Evolutionary conservation across 2,113 vertebrate species (phyloP).

Genomic region (Tragelaphus imberbis): DNA sequence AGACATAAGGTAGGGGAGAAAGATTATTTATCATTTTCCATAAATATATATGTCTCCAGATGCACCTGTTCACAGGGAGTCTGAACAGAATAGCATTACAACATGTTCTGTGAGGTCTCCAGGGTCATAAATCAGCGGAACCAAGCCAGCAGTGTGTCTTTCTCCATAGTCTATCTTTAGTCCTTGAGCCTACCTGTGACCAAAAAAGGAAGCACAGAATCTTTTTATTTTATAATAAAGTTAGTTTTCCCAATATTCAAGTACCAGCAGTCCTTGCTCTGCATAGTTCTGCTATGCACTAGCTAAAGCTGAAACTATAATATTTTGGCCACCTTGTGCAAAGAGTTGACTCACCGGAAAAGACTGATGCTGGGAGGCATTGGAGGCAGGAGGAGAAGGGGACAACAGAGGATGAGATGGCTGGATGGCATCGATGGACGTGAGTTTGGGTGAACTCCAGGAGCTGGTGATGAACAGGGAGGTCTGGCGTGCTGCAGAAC

Average conservation of each 20-base stretch:
- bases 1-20: slow-evolving; percentile 65
- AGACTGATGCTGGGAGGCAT: no score
- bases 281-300: neutral
- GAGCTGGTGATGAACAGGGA: no score
- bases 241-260: neutral
- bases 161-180: slow-evolving; percentile 14
- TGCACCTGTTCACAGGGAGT: slow-evolving; percentile 62
- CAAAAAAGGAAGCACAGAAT: neutral
- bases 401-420: no score
- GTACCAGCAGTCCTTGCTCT: neutral
- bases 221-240: neutral
- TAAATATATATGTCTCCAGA: slow-evolving; percentile 73
- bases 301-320: no score
- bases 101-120: slow-evolving; percentile 35
- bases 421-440: no score
- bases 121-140: slow-evolving; percentile 43
- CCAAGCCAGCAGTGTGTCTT: neutral
- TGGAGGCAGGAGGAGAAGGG: no score
- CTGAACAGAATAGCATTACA: slow-evolving; percentile 37
- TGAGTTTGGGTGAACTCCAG: no score
- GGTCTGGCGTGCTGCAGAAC: no score
- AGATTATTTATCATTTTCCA: slow-evolving; percentile 67
- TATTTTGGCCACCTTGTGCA: no score
- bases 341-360: no score
- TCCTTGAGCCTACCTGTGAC: neutral